Evolutionary conservation across 2,797 vertebrate species (phyloP), one percentile per base, ranked within the genome.

Genomic region (Hippocampus kuda): DNA sequence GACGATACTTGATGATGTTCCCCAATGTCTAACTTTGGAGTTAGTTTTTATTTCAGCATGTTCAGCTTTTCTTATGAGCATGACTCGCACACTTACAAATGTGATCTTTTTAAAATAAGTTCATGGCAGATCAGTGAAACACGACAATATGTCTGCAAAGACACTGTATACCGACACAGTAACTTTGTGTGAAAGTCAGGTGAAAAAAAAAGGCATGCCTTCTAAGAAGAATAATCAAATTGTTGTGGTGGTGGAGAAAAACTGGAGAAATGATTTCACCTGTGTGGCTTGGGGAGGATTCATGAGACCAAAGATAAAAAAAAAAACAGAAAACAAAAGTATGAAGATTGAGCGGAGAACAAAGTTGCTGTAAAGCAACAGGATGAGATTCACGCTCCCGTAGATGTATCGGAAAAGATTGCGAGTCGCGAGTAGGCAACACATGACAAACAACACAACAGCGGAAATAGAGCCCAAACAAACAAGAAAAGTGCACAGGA

Each of bases 321-420:
- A 46, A 15, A 46, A 51, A 51, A 51, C 49, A 20, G 15, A 63
- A 74, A 79, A 71, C 44, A 68, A 12, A 64, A 63, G 24, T n/a
- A 30, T 63, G 70, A 75, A 76, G 73, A 78, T 56, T 41, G 70
- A 71, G 65, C 60, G 41, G 77, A 42, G 77, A 81, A 78, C 73
- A 85, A 86, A 85, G 49, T 51, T 56, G 65, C 66, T 61, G 70
- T 77, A 73, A 60, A 70, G 70, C 72, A 77, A 72, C 30, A 68
- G 66, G 64, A 46, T 68, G 49, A 48, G 62, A 66, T 68, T 74
- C 70, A 38, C 73, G 76, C 81, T 74, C 79, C 77, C 75, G 79
- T 77, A 78, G 70, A 81, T 70, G 70, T 70, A 77, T 76, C 57
- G 65, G 60, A 75, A 75, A 75, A 78, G 68, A 75, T 60, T 70